phyloP scores from a whole-genome alignment of 2,113 vertebrate species.

The Aegithalos caudatus region DNA sequence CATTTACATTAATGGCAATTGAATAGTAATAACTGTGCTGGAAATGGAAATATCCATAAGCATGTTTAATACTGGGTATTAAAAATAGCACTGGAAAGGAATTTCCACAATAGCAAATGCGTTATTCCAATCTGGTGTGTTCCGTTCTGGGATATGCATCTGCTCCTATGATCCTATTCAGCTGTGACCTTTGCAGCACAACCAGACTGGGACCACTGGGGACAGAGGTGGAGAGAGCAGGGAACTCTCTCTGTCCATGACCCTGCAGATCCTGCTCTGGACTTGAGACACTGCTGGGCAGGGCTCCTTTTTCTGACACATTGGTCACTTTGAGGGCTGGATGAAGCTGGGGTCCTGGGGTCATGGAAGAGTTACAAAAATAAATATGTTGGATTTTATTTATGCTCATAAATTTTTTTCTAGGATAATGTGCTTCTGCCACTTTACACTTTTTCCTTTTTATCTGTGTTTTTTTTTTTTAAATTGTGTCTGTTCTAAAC shows the following conservation, averaged over 20 bases:
- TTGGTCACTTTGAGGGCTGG: rapidly evolving
- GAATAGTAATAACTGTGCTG: neutral
- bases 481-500: neutral
- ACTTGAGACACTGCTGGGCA: rapidly evolving
- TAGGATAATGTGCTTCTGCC: neutral
- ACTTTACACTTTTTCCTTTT: neutral
- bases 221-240: neutral
- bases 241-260: neutral
- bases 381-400: neutral
- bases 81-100: constrained; percentile 31
- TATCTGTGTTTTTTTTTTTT: neutral
- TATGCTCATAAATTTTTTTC: neutral
- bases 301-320: neutral
- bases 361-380: neutral
- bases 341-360: neutral
- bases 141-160: neutral
- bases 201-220: neutral
- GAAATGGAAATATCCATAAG: constrained; percentile 28
- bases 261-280: neutral
- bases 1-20: neutral
- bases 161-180: neutral
- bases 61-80: neutral
- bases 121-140: rapidly evolving
- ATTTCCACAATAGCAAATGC: neutral
- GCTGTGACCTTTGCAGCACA: neutral